Conservation (phyloP, 2,113 vertebrate genomes). For the Butorides virescens region DNA sequence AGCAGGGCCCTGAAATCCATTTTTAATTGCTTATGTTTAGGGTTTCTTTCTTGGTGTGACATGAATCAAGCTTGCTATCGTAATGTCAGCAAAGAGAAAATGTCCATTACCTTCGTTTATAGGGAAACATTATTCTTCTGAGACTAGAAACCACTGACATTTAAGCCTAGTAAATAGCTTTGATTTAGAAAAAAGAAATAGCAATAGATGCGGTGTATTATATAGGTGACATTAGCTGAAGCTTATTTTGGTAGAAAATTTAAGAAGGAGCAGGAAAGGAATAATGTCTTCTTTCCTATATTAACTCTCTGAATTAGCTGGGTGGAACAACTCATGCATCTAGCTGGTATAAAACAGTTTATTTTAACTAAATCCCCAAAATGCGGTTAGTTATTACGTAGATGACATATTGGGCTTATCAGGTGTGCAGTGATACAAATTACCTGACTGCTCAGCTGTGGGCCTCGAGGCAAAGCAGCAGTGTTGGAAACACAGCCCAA, state of each 20-base stretch:
- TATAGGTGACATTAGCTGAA: neutral
- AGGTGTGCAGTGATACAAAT: neutral
- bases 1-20: neutral
- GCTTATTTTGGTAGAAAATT: neutral
- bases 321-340: neutral
- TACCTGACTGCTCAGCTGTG: neutral
- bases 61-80: slow-evolving; percentile 1
- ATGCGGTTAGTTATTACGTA: neutral
- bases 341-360: neutral
- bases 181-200: slow-evolving; percentile 25
- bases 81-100: slow-evolving; percentile 3
- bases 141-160: slow-evolving; percentile 14
- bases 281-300: neutral
- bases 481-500: neutral
- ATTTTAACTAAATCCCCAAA: neutral
- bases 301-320: neutral
- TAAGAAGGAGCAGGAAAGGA: neutral
- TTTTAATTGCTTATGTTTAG: slow-evolving; percentile 5
- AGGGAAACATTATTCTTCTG: neutral
- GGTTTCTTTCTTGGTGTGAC: neutral
- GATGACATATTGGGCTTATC: neutral
- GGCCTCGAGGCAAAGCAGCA: neutral
- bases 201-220: neutral
- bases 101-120: neutral
- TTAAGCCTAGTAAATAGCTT: neutral